Base-by-base conservation (phyloP, 2,888 invertebrate genomes). In the Ischnura elegans region DNA sequence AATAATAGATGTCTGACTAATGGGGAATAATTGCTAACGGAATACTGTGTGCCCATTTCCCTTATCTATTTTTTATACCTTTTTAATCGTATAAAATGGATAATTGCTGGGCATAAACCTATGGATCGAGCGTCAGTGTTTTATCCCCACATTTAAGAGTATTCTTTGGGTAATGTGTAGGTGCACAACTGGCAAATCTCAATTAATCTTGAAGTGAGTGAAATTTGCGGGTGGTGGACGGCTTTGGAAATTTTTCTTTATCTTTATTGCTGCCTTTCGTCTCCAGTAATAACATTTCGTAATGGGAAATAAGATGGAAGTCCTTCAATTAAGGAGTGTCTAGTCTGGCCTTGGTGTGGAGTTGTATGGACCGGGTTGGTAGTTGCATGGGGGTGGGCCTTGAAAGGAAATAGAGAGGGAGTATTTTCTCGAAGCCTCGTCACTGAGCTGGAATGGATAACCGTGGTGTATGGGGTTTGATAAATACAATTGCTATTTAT, bases 401-500 rank as follows among this genome's bases (percentile, higher is more conserved):
- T 3, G 66, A 66, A 66, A 8, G 36, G 36, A 36, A 36, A 36
- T 36, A 36, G 36, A 76, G 76, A 76, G 10, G 29, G 36, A 76
- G 36, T 76, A 76, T 76, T 76, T 61, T 76, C 36, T 36, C 76
- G 76, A n/a, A 36, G 13, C 76, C 76, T 21, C 10, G 66, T n/a
- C 66, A 0, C 76, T 29, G 76, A 13, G 36, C 10, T 10, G 76
- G 36, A 76, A 21, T 25, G 25, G 5, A 10, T 45, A 46, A 19
- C n/a, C 25, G 86, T 43, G 51, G 51, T 25, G 36, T 25, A 86
- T 25, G 43, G 46, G 46, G 21, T 76, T 29, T 36, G 86, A 46
- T 45, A 46, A 86, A 46, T 86, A 46, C 21, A 46, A 43, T n/a
- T n/a, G n/a, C n/a, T 45, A 86, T 86, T 86, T n/a, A 86, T 45